Evolutionary conservation across 2,113 vertebrate genomes (phyloP).

Genomic region (Notarius quadriscutis): DNA sequence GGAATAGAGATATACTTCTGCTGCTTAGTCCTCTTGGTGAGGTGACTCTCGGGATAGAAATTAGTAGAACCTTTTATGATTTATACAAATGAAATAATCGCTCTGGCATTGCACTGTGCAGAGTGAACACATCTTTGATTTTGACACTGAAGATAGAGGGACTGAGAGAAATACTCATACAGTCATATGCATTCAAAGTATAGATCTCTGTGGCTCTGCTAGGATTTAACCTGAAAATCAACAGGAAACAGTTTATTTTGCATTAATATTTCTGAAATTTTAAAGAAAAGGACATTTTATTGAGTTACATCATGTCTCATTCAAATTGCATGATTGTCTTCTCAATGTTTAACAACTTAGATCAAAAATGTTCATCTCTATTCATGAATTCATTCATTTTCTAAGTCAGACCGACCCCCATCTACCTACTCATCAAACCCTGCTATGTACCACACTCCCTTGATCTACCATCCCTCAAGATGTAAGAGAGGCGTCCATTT

Average conservation of each 20-base stretch:
- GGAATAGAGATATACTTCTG: not conserved
- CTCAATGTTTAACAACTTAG: no score
- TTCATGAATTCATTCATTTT: not conserved
- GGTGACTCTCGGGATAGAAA: not conserved
- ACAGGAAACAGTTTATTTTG: no score
- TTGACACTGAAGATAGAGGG: not conserved
- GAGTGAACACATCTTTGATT: not conserved
- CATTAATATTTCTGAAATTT: no score
- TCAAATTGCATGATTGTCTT: no score
- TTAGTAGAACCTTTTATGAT: not conserved
- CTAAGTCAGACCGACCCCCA: not conserved
- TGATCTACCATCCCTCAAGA: no score
- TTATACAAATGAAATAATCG: not conserved
- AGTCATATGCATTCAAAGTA: not conserved
- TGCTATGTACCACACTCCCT: no score
- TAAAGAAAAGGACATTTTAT: no score
- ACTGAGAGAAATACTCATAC: not conserved
- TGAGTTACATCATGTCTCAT: no score
- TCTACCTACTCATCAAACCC: no score
- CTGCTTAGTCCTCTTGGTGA: not conserved
- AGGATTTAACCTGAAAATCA: not conserved
- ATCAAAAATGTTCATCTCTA: not conserved
- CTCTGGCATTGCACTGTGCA: not conserved
- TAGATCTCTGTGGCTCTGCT: not conserved
- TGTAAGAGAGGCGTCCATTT: no score